Evolutionary conservation across 2,888 invertebrate genomes (phyloP), one percentile per base, ranked within the genome.

Genomic region (Dicyrtomina minuta): DNA sequence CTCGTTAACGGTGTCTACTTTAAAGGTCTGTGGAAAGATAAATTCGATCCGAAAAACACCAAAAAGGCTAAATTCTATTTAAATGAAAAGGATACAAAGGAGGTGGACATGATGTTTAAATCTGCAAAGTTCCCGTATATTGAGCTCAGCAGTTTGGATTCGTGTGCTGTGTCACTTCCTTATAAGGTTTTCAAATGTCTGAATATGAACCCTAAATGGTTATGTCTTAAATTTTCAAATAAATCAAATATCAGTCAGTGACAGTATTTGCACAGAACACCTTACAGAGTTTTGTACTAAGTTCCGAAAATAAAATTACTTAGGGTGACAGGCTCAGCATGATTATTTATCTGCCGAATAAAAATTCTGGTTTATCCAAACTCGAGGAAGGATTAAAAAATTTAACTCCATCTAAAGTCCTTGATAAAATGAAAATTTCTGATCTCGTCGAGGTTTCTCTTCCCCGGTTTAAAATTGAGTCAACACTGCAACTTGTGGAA

Each of bases 351-450:
- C n/a, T n/a, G n/a, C n/a, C n/a, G n/a, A n/a, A n/a, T n/a, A n/a
- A n/a, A n/a, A n/a, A n/a, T n/a, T 85, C 87, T 62, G 92, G 91
- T 0, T 83, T 93, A 55, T 75, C 82, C 1, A 82, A 82, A 0
- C 80, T 93, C 27, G 86, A n/a, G n/a, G n/a, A n/a, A n/a, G n/a
- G n/a, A n/a, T n/a, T n/a, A n/a, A n/a, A n/a, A n/a, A n/a, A n/a
- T 13, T 62, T 74, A n/a, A 64, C 56, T 1, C 67, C 70, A 10
- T 59, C 70, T 13, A 20, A 44, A 26, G 53, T 75, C n/a, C 46
- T 73, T 15, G 27, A 33, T 15, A 12, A 60, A 22, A 81, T 87
- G 39, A 84, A 87, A 59, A 79, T 90, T 43, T 79, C 80, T 0
- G 85, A 86, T 0, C 73, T 80, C 20, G 70, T 77, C 44, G 65